Evolutionary conservation across 2,888 invertebrate genomes (phyloP), one percentile per base, ranked within the genome.

Genomic region (Morpho deidamia): DNA sequence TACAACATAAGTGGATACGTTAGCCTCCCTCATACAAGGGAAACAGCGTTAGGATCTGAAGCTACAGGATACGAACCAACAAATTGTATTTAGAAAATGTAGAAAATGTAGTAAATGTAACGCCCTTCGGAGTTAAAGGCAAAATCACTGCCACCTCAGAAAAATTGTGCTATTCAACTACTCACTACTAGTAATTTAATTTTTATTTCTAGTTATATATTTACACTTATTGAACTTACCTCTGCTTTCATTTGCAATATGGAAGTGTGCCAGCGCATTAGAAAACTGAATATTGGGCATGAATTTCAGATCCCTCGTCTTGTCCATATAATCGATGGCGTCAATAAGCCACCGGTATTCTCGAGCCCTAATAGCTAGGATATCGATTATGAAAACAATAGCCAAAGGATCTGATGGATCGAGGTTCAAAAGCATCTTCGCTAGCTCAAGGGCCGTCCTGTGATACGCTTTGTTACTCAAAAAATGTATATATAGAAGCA

Each of bases 361-460:
- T 37, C 91, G 83, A 4, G 94, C 92, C 49, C 95, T 87, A 34
- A 97, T 71, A 0, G 97, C 96, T 67, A 96, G 93, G 61, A 94
- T 94, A 74, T 97, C 97, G 2, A 97, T 90, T 61, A 94, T 85
- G 44, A 96, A 89, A 49, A 95, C 84, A 0, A 94, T 88, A 0
- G 93, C 95, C 46, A 96, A 67, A 0, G 96, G 96, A 74, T 96
- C 96, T 0, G 91, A 91, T 0, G 95, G 95, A 73, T 96, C 95
- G 51, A 96, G 74, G 5, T 93, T 93, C 35, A 97, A 78, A 1
- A 97, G 81, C 34, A 97, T 77, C 80, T 97, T 97, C 69, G 94
- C 94, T 61, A 96, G 91, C 77, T 97, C 97, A 44, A 97, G 77
- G 0, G 97, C 95, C 0, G 97, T 97, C 57, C 96, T 91, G 69